These are phyloP conservation scores for Lasioglossum calceatum DNA, from an alignment of 2,888 invertebrate species.

Conservation along the genomic window DNA sequence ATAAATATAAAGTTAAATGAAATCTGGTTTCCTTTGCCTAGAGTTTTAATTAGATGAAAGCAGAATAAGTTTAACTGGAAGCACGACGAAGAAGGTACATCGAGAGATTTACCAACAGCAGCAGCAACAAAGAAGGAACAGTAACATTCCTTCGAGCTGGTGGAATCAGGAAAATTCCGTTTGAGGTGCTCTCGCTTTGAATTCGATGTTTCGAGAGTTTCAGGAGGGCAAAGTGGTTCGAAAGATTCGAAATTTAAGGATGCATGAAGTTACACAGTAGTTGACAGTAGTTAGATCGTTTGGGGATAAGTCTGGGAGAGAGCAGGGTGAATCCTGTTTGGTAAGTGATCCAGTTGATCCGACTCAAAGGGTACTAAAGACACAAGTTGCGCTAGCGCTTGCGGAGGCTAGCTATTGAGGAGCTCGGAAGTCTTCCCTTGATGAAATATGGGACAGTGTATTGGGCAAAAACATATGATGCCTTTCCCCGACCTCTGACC, in stretches of 20 bases:
- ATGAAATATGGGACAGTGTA: not conserved
- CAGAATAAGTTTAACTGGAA: not conserved
- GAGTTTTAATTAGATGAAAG: not conserved
- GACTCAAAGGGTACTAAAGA: not conserved
- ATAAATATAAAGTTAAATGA: not conserved
- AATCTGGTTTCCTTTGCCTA: not conserved
- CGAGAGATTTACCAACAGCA: not conserved
- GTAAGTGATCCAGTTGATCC: not conserved
- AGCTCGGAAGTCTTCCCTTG: not conserved
- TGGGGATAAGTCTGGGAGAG: not conserved
- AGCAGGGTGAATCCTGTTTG: not conserved
- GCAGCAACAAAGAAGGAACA: not conserved
- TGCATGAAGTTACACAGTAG: not conserved
- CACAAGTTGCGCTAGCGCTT: not conserved
- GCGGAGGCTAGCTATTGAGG: not conserved
- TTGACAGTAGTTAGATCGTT: not conserved
- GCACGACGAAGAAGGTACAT: not conserved
- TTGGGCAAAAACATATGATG: not conserved
- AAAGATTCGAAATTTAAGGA: not conserved
- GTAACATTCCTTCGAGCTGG: not conserved
- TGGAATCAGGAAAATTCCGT: not conserved
- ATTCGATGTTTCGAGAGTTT: not conserved
- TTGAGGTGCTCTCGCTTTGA: not conserved
- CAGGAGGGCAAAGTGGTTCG: not conserved
- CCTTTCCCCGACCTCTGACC: not conserved